phyloP scores from a whole-genome alignment of 2,113 vertebrate species.

The Hydropotes inermis region DNA sequence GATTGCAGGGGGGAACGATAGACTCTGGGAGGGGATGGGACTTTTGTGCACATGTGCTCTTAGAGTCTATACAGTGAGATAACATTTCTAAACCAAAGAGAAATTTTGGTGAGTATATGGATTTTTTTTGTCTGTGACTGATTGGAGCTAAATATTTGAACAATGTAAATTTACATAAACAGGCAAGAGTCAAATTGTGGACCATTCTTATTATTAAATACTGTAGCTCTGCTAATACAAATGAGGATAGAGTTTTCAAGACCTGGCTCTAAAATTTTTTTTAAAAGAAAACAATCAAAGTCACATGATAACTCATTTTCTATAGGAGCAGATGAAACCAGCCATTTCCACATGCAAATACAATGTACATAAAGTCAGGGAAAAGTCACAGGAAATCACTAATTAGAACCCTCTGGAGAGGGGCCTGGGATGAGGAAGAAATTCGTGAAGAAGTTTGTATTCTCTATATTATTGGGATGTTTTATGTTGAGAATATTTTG shows the following conservation, averaged over 20 bases:
- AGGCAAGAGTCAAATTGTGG: background rate
- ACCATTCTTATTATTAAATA: background rate
- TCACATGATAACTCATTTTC: background rate
- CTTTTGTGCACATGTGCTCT: too few relatives aligned
- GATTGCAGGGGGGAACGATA: rapidly evolving
- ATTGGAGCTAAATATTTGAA: background rate
- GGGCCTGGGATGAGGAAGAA: background rate
- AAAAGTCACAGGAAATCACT: background rate
- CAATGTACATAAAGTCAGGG: background rate
- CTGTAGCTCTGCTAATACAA: background rate
- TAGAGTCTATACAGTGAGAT: background rate
- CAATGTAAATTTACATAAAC: background rate
- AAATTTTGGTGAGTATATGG: background rate
- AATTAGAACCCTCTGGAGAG: background rate
- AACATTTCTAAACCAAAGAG: background rate
- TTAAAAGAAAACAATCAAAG: background rate
- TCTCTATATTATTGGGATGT: background rate
- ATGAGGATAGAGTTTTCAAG: background rate
- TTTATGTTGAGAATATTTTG: background rate
- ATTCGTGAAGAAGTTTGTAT: background rate
- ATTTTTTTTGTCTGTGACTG: background rate
- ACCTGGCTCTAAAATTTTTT: background rate
- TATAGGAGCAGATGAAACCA: background rate
- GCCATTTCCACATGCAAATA: background rate
- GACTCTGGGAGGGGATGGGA: too few relatives aligned